Conservation (phyloP, 1,140 invertebrate species). For the Bombus superbus region DNA sequence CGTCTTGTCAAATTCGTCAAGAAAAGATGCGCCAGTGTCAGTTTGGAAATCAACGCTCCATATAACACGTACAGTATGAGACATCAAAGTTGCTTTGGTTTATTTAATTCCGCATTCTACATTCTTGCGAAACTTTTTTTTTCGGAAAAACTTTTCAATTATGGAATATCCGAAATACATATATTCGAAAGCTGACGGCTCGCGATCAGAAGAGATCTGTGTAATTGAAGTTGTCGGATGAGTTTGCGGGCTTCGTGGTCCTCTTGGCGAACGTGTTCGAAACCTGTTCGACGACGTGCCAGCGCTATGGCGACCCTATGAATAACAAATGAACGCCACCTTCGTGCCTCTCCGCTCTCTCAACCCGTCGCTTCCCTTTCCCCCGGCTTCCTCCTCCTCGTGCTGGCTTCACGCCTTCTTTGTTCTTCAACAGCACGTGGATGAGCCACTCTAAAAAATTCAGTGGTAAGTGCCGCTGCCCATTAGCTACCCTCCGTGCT, state of each 20-base stretch:
- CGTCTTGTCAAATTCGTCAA: no score
- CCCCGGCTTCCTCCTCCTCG: background rate
- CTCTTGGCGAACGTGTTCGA: constrained; percentile 45
- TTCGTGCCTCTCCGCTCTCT: background rate
- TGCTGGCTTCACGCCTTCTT: background rate
- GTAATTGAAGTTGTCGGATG: constrained; percentile 51
- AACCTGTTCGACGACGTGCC: constrained; percentile 56
- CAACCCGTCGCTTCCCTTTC: background rate
- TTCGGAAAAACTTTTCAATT: background rate
- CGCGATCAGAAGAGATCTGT: constrained; percentile 22
- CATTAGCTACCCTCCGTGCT: constrained; percentile 37
- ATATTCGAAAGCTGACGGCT: background rate
- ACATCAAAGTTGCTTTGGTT: no score
- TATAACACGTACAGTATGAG: no score
- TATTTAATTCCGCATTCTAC: no score
- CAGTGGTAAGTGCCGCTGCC: constrained; percentile 33
- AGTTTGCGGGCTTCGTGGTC: constrained; percentile 21
- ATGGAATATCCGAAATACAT: background rate
- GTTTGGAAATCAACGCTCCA: no score
- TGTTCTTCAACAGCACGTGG: background rate
- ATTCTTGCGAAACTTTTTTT: background rate
- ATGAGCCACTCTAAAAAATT: constrained; percentile 53
- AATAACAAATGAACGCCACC: constrained; percentile 52
- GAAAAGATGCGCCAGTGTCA: no score
- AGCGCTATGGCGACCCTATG: constrained; percentile 46